Base-by-base conservation (phyloP, 2,113 vertebrate genomes). In the Oplegnathus fasciatus region DNA sequence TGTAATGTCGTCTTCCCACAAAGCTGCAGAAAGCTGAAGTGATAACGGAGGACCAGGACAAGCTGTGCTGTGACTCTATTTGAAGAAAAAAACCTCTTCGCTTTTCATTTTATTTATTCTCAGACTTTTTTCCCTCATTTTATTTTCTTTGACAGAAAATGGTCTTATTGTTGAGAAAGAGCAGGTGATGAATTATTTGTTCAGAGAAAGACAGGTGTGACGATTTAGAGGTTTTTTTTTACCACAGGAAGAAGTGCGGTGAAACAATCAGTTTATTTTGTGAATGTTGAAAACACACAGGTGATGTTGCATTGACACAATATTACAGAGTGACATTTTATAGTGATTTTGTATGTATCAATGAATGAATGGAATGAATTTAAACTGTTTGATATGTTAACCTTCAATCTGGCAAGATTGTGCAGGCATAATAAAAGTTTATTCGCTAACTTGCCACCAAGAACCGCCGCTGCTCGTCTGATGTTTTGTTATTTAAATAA, bases 311-410 rank as follows among this genome's bases (percentile, higher is more conserved):
- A 76, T 58, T 80, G 83, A 86, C 79, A 46, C 83, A 61, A 70
- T 91, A 90, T 93, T 89, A 83, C 68, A 88, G 92, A 89, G 94
- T 94, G 89, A 91, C 84, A 85, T 95, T 95, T 95, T 95, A 86
- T 95, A 94, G 93, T 93, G 90, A 91, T 94, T 95, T 95, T 96
- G 71, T 95, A 95, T 95, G 88, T 89, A 91, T 90, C 84, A 86
- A 77, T 77, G 84, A 61, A 86, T 90, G 82, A 92, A 85, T 88
- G 65, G 83, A 82, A 85, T 65, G 75, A 80, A 73, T 79, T 52
- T 68, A 18, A 86, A 80, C 78, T 88, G 93, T 94, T 94, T 94
- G 91, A 90, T 93, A 92, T 92, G 85, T 91, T 94, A 91, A 93
- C 87, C 89, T 89, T 81, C 80, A 91, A 84, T 88, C 93, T 93